phyloP scores from a whole-genome alignment of 2,888 invertebrate genomes.

The Drosophila pegasa region DNA sequence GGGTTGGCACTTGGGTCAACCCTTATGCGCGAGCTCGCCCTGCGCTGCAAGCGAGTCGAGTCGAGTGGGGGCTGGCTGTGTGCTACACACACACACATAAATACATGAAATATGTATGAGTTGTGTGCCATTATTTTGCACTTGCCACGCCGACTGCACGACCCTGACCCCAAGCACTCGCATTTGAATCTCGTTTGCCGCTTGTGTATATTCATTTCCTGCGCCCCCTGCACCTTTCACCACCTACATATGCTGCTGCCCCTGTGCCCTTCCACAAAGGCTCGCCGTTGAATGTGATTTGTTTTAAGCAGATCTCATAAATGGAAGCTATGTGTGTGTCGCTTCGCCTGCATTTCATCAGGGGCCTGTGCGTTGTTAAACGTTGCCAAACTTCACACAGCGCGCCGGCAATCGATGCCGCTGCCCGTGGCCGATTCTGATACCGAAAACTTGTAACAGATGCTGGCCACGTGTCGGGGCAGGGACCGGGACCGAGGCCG shows the following conservation, averaged over 20 bases:
- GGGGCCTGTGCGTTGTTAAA: slow-evolving; percentile 39
- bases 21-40: slow-evolving; percentile 30
- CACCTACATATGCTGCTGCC: slow-evolving; percentile 32
- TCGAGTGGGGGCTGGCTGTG: slow-evolving; percentile 6
- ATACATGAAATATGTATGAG: slow-evolving; percentile 55
- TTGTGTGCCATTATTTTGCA: slow-evolving; percentile 68
- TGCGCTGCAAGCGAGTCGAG: slow-evolving; percentile 25
- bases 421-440: slow-evolving; percentile 45
- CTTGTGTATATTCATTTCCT: slow-evolving; percentile 48
- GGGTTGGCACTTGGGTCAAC: slow-evolving; percentile 68
- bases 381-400: slow-evolving; percentile 72
- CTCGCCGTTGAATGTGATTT: slow-evolving; percentile 60
- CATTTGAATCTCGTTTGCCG: slow-evolving; percentile 53
- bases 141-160: slow-evolving; percentile 53
- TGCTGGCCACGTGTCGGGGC: slow-evolving; percentile 76
- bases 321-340: slow-evolving; percentile 30
- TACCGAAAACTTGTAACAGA: slow-evolving; percentile 69
- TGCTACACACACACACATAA: slow-evolving; percentile 15
- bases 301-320: slow-evolving; percentile 61
- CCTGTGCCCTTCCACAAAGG: slow-evolving; percentile 3
- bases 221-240: slow-evolving; percentile 35
- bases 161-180: slow-evolving; percentile 71
- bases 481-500: slow-evolving; percentile 7
- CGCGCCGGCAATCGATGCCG: slow-evolving; percentile 47
- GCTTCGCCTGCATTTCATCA: slow-evolving; percentile 36